These are phyloP conservation scores for Pegoplata infirma DNA, from an alignment of 2,888 invertebrate species.

Conservation along the genomic window DNA sequence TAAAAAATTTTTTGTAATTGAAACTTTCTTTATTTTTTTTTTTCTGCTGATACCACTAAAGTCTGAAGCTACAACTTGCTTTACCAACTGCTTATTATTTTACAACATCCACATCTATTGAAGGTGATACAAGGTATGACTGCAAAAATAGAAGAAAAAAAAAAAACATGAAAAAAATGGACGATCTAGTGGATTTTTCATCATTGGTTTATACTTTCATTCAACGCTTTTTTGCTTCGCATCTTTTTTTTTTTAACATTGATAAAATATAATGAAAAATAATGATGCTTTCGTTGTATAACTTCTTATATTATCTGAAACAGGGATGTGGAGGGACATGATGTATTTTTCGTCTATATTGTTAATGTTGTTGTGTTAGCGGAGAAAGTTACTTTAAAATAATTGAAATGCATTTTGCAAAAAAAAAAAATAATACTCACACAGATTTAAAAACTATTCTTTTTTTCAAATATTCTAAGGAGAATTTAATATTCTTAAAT, in stretches of 20 bases:
- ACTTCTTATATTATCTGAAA: background rate
- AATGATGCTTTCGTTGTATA: constrained; percentile 40
- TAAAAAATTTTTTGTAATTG: constrained; percentile 47
- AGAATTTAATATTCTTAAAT: too few species aligned
- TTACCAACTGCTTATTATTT: background rate
- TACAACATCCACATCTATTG: background rate
- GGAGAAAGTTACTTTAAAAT: constrained; percentile 58
- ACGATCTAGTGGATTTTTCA: background rate
- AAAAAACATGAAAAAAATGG: background rate
- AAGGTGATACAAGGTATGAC: constrained; percentile 34
- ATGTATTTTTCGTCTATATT: background rate
- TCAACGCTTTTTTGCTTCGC: constrained; percentile 9
- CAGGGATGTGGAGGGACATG: too few species aligned
- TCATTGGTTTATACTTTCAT: constrained; percentile 6
- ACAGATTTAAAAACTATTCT: constrained; percentile 6
- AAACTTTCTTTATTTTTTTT: constrained; percentile 54
- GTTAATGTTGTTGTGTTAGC: constrained; percentile 21
- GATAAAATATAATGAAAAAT: constrained; percentile 55
- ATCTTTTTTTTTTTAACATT: background rate
- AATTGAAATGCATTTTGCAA: constrained; percentile 56
- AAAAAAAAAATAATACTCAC: constrained; percentile 27
- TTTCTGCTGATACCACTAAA: constrained; percentile 39
- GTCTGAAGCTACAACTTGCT: background rate
- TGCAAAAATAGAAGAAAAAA: constrained; percentile 8
- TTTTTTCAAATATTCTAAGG: too few species aligned